A percentile compares a stretch with the other conserved stretches of the same genome.
Evolutionary conservation across 2,888 invertebrate genomes (phyloP).

Genomic region (Ferrisia virgata): DNA sequence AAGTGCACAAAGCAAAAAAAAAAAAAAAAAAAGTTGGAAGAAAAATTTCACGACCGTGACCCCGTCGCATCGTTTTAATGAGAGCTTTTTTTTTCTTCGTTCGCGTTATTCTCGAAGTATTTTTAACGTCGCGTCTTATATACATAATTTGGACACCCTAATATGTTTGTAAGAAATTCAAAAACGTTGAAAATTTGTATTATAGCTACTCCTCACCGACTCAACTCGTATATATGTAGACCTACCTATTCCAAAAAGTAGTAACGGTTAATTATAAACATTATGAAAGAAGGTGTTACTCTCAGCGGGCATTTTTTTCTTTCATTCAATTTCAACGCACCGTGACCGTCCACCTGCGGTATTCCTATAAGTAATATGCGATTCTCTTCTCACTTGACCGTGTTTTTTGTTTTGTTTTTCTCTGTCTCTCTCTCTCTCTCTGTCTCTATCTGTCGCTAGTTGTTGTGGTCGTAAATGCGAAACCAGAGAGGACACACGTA

Average conservation of each 20-base stretch:
- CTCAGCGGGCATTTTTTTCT: conserved; percentile 30
- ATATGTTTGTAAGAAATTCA: too few relatives aligned
- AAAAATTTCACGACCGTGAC: background rate
- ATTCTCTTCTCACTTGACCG: conserved; percentile 2
- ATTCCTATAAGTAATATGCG: background rate
- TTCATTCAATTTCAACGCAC: conserved; percentile 22
- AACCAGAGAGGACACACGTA: background rate
- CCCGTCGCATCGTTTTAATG: background rate
- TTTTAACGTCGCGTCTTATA: too few relatives aligned
- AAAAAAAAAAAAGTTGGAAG: too few relatives aligned
- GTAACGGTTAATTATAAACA: conserved; percentile 34
- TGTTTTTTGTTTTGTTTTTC: background rate
- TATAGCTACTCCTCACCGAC: too few relatives aligned
- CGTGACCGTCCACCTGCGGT: conserved; percentile 39
- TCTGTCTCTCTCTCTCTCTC: too few relatives aligned
- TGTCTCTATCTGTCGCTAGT: too few relatives aligned
- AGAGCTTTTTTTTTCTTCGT: background rate
- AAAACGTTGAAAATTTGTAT: too few relatives aligned
- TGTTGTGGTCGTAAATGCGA: background rate
- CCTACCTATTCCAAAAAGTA: too few relatives aligned
- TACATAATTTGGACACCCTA: too few relatives aligned
- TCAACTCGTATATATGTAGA: too few relatives aligned
- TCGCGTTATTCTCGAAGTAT: too few relatives aligned
- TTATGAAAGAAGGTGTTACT: background rate
- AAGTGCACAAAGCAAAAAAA: background rate